Percentiles rank a stretch among this genome's conserved stretches.
Conservation (phyloP, 2,888 invertebrate genomes). For the Eledone cirrhosa region DNA sequence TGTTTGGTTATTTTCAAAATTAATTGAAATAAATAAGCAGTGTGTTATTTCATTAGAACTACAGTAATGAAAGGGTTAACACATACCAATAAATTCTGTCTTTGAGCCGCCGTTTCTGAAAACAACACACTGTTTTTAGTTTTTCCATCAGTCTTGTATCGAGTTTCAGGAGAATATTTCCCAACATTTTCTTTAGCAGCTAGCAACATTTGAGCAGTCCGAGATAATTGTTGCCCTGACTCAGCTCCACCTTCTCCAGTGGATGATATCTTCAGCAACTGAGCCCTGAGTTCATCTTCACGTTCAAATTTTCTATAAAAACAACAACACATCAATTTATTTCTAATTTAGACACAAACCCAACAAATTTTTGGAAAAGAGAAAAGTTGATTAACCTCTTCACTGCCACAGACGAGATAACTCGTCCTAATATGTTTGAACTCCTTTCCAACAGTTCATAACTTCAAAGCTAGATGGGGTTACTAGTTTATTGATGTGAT, state of each 20-base stretch:
- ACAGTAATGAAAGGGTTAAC: too few species aligned
- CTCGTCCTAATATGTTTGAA: too few species aligned
- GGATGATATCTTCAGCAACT: conserved; percentile 47
- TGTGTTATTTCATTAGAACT: too few species aligned
- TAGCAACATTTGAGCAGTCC: conserved; percentile 49
- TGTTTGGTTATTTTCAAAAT: too few species aligned
- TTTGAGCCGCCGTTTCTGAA: conserved; percentile 16
- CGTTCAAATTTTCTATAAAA: neutral
- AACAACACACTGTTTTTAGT: conserved; percentile 26
- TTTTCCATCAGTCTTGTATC: conserved; percentile 22
- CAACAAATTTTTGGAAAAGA: too few species aligned
- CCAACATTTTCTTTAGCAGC: conserved; percentile 39
- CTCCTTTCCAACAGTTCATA: too few species aligned
- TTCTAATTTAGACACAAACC: too few species aligned
- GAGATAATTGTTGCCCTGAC: conserved; percentile 39
- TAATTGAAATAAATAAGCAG: too few species aligned
- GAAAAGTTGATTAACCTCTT: too few species aligned
- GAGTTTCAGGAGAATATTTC: conserved; percentile 30
- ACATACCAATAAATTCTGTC: neutral
- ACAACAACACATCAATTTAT: neutral
- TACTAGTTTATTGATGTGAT: too few species aligned
- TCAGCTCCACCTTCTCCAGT: conserved; percentile 41
- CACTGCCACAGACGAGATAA: too few species aligned
- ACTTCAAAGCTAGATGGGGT: too few species aligned
- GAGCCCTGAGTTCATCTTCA: conserved; percentile 39